Percentiles rank a stretch among this genome's conserved stretches.
These are phyloP conservation scores for Tyto alba DNA, from an alignment of 2,113 vertebrate species.

Conservation along the genomic window DNA sequence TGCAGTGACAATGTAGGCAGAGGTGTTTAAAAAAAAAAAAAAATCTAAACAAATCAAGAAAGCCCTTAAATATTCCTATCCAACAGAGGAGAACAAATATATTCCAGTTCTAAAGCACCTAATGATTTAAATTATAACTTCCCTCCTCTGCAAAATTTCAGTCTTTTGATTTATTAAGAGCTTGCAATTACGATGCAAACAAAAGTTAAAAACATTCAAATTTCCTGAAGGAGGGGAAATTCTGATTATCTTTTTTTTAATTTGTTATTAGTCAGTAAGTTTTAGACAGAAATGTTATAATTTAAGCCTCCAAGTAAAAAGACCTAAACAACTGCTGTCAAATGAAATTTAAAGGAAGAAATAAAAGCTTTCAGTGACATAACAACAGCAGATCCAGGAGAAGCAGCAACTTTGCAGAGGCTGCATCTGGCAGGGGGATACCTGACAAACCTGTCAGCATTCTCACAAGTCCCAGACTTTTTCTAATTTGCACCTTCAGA, in stretches of 20 bases:
- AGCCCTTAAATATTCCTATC: not conserved
- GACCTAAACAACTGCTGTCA: not conserved
- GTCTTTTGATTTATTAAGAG: not conserved
- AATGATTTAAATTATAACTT: not conserved
- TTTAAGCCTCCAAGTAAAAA: not conserved
- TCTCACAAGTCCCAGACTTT: not conserved
- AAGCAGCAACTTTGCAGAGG: not conserved
- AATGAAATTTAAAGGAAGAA: not conserved
- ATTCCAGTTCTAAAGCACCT: not conserved
- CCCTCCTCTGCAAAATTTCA: not conserved
- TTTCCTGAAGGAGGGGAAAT: not conserved
- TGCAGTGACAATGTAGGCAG: not conserved
- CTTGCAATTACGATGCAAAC: not conserved
- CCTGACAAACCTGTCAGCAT: not conserved
- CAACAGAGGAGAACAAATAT: not conserved
- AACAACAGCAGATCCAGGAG: not conserved
- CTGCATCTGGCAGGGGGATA: not conserved
- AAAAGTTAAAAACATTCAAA: not conserved
- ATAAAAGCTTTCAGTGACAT: not conserved
- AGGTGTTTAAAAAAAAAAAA: not conserved
- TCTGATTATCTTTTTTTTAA: not conserved
- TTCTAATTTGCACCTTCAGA: constrained; percentile 20
- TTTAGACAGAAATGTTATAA: not conserved
- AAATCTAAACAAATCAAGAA: not conserved
- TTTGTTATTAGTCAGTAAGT: not conserved